Conservation (phyloP, 23 tunicate genomes). For the Ascidia mentula region DNA sequence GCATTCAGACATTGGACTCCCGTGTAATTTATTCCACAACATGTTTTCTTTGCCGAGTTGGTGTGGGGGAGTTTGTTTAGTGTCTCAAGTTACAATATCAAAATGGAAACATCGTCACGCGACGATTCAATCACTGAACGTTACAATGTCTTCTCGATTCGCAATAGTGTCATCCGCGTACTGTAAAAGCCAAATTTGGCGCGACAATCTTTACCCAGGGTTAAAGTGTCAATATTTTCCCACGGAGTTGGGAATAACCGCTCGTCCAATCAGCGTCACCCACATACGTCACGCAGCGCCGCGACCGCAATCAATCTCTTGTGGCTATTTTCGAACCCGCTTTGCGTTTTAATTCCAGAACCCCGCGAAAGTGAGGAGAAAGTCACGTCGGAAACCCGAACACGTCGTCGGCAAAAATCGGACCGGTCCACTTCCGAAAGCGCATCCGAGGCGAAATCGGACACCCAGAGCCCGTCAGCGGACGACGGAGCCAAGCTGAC, state of each 20-base stretch:
- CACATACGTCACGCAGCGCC: not conserved
- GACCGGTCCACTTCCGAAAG: conserved; percentile 11
- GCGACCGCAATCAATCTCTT: not conserved
- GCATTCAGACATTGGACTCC: too few species aligned
- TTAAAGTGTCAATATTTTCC: not conserved
- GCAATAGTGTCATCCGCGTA: too few species aligned
- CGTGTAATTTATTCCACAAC: too few species aligned
- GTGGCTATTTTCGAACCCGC: not conserved
- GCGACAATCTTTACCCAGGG: not conserved
- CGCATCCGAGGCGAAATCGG: not conserved
- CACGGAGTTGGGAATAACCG: conserved; percentile 1
- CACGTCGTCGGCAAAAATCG: not conserved
- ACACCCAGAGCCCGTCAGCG: not conserved
- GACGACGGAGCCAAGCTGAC: conserved; percentile 20
- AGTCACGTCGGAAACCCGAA: conserved; percentile 13
- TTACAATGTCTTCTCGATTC: too few species aligned
- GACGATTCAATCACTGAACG: too few species aligned
- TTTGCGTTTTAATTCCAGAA: not conserved
- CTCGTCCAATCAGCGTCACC: conserved; percentile 3
- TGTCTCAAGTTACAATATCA: too few species aligned
- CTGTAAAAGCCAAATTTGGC: too few species aligned
- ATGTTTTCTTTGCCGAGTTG: too few species aligned
- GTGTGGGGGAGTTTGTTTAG: too few species aligned
- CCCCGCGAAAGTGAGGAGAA: not conserved
- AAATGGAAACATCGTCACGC: too few species aligned